Evolutionary conservation across 2,797 vertebrate species (phyloP).

Genomic region (Ctenosaura bakeri): DNA sequence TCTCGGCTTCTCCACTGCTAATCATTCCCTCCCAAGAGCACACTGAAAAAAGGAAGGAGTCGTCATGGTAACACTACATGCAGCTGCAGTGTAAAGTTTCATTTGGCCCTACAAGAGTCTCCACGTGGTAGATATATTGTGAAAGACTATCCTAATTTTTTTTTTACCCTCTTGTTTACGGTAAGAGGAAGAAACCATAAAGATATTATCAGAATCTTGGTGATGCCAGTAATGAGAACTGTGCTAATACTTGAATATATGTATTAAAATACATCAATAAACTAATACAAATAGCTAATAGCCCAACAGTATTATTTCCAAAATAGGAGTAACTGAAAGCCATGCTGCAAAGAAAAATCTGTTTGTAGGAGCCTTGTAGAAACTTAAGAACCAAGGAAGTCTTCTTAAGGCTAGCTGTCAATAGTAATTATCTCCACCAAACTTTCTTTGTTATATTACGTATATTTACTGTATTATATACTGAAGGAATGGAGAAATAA

Average conservation of each 20-base stretch:
- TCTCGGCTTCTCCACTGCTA: background rate
- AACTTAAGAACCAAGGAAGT: constrained; percentile 55
- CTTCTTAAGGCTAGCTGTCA: constrained; percentile 64
- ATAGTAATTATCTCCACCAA: constrained; percentile 65
- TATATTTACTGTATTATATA: constrained; percentile 14
- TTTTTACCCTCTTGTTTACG: background rate
- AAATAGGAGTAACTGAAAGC: background rate
- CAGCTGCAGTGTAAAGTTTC: constrained; percentile 10
- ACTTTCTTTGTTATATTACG: constrained; percentile 42
- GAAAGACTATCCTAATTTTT: background rate
- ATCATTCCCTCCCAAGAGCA: background rate
- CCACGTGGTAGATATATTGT: background rate
- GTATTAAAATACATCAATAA: background rate
- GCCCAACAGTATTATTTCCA: background rate
- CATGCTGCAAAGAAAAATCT: background rate
- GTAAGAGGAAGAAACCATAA: constrained; percentile 15
- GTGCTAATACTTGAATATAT: background rate
- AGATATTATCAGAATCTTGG: background rate
- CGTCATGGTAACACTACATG: constrained; percentile 8
- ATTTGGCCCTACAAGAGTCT: background rate
- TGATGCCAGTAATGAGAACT: background rate
- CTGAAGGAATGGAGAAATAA: constrained; percentile 42
- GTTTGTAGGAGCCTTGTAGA: constrained; percentile 61
- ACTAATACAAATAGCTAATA: background rate
- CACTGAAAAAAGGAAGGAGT: constrained; percentile 17